These are phyloP conservation scores for Steinernema carpocapsae DNA, from an alignment of 2,888 invertebrate species.

Conservation along the genomic window DNA sequence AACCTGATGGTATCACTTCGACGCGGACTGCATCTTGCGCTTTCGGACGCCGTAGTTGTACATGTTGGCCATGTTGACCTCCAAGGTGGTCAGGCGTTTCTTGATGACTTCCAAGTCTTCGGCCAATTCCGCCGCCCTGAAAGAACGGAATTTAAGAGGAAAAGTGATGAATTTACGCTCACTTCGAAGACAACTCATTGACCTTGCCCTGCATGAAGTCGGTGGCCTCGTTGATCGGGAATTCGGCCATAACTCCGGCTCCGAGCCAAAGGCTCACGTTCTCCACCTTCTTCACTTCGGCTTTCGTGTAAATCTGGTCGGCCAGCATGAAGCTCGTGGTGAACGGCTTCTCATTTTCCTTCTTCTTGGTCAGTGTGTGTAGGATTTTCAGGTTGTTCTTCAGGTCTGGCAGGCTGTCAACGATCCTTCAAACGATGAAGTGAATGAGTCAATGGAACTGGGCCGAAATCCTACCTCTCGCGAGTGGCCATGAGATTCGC, in stretches of 20 bases:
- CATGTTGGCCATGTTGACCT: constrained; percentile 97
- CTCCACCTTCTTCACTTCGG: constrained; percentile 52
- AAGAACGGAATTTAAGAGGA: constrained; percentile 3
- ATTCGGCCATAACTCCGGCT: constrained; percentile 66
- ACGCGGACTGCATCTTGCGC: background rate
- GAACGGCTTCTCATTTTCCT: constrained; percentile 52
- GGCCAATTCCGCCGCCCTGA: constrained; percentile 43
- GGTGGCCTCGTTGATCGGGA: constrained; percentile 62
- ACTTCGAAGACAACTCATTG: constrained; percentile 34
- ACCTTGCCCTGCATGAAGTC: constrained; percentile 52
- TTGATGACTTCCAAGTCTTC: constrained; percentile 75
- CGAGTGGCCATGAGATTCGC: constrained; percentile 18
- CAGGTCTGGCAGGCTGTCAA: constrained; percentile 91
- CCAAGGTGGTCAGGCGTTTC: constrained; percentile 95
- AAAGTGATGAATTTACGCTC: background rate
- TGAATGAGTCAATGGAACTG: background rate
- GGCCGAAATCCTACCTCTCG: constrained; percentile 12
- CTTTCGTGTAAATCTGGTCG: constrained; percentile 57
- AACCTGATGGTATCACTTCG: background rate
- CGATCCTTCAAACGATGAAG: constrained; percentile 73
- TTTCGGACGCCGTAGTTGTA: constrained; percentile 92
- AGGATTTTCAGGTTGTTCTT: constrained; percentile 78
- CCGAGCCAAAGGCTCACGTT: constrained; percentile 61
- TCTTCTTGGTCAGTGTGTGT: background rate
- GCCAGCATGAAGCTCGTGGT: constrained; percentile 55